Base-by-base conservation (phyloP, 2,797 vertebrate species). In the Halcyon chelicuti region DNA sequence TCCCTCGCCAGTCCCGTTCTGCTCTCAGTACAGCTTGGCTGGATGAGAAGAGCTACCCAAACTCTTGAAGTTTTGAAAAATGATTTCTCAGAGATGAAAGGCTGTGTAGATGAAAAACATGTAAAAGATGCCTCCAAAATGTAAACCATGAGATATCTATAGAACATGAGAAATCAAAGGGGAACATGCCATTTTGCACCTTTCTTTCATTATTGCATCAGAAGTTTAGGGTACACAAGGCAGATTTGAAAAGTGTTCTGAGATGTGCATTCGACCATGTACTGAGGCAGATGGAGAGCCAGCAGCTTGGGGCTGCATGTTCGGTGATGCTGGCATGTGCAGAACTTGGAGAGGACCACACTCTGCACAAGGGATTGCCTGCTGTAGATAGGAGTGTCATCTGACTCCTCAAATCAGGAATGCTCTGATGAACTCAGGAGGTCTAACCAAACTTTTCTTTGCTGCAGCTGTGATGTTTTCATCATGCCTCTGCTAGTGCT, bases 381-480 rank as follows among this genome's bases (percentile, higher is more conserved):
- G 86, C 71, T 91, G 28, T 33, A 75, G 73, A 88, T 12, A 90
- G 19, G 61, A 77, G 42, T 96, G 63, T 62, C 68, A 80, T 82
- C 40, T 94, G 84, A 63, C 58, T 94, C 71, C 29, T 47, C 7
- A 73, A 90, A 88, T 75, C 65, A 92, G 67, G 63, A 96, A 86
- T 35, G 44, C 66, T 96, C 76, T 94, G 88, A 93, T 88, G 73
- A 96, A 57, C 80, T 94, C 77, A 95, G 91, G 90, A 90, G 86
- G 76, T 95, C 90, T 92, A 95, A 91, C 74, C 88, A 93, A 94
- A 82, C 62, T 72, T 93, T 58, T 71, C 72, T 96, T 80, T 93
- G 47, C 57, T 88, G 77, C 82, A 90, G 92, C 91, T 96, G 92
- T 87, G 92, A 94, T 95, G 86, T 80, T 97, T 95, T 95, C 95